These are phyloP conservation scores for Canis aureus DNA, from an alignment of 2,113 vertebrate species.

Conservation along the genomic window DNA sequence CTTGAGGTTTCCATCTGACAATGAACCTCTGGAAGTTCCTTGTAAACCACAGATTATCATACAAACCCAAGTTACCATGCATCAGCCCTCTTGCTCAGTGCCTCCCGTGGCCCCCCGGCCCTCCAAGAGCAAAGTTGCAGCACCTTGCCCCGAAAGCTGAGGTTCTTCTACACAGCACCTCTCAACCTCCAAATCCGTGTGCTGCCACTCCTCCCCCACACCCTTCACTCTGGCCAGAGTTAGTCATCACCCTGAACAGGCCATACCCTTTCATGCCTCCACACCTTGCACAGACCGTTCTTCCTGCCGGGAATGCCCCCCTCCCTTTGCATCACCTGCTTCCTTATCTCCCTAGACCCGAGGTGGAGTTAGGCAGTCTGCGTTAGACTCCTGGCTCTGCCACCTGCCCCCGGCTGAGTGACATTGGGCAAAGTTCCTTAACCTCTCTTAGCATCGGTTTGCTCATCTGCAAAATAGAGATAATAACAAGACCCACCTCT, in stretches of 20 bases:
- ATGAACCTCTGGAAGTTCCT: not conserved
- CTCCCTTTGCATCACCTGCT: not conserved
- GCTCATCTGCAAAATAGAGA: not conserved
- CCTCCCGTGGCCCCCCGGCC: too few species aligned
- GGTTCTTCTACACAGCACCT: not conserved
- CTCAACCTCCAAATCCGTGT: not conserved
- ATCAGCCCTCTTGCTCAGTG: not conserved
- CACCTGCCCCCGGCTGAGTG: not conserved
- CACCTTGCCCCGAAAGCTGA: not conserved
- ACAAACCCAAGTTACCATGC: not conserved
- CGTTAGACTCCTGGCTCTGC: not conserved
- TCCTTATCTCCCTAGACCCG: not conserved
- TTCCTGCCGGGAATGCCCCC: not conserved
- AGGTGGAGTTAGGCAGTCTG: not conserved
- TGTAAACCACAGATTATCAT: not conserved
- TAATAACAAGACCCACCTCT: not conserved
- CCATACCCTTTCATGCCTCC: not conserved
- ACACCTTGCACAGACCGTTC: constrained; percentile 40
- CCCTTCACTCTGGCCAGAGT: not conserved
- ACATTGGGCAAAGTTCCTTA: not conserved
- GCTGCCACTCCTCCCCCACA: not conserved
- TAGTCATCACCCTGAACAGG: constrained; percentile 29
- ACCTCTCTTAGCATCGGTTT: not conserved
- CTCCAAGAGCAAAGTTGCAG: not conserved
- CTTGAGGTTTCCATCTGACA: not conserved